Base-by-base conservation (phyloP, 2,113 vertebrate genomes). In the Amphiprion percula region DNA sequence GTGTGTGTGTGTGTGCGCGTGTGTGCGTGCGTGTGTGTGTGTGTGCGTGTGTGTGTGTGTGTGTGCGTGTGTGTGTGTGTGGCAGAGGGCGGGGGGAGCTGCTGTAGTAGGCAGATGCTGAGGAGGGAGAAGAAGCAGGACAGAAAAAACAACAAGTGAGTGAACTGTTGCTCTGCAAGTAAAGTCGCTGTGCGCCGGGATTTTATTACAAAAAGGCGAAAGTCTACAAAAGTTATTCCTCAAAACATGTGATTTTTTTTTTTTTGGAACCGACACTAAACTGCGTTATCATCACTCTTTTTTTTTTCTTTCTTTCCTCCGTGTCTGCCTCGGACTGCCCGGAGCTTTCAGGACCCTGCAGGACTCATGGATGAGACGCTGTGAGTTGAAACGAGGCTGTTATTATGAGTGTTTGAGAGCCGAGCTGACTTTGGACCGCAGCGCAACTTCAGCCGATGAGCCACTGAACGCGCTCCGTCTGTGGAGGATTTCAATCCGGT, bases 131-230 rank as follows among this genome's bases (percentile, higher is more conserved):
- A 87, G 86, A 65, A 86, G 85, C 77, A 81, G 83, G 82, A 81
- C 74, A 39, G 77, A 78, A 83, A 76, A 90, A 72, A 93, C 87
- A 93, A 94, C 94, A 95, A 94, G 94, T 95, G 92, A 93, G 80
- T 78, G 83, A 95, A 95, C 94, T 94, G 94, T 95, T 95, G 94
- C 93, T 84, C 87, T 62, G 76, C 66, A 55, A 67, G 70, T 79
- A 77, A 87, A 87, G 82, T 87, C 77, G 58, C 83, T 49, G 39
- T n/a, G 72, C 82, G n/a, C 50, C 67, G 26, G 68, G 67, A 71
- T 77, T 73, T 47, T 37, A 37, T 37, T 37, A 7, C 33, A 37
- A 37, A 37, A 37, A 17, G 19, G 59, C 14, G 21, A 23, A 87
- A 90, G 71, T 87, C 46, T 7, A 55, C 30, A 17, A 75, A 83